Percentiles rank a stretch among this genome's conserved stretches.
Conservation (phyloP, 2,888 invertebrate species). For the Brachycybe producta region DNA sequence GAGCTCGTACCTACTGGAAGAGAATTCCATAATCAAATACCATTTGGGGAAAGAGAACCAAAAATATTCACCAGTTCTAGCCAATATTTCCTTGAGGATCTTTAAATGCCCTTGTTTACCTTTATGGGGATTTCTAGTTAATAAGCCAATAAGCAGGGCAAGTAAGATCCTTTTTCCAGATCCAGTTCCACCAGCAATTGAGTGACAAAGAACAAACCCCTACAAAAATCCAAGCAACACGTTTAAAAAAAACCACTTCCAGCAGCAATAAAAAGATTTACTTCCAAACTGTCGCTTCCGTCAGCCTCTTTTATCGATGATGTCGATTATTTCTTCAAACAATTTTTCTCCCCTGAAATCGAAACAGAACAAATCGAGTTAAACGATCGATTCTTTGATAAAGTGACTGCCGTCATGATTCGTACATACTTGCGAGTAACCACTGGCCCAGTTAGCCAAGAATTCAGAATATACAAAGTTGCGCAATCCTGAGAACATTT, state of each 20-base stretch:
- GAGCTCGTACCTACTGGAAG: too few species aligned
- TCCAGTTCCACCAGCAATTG: slow-evolving; percentile 97
- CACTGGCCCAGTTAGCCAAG: slow-evolving; percentile 98
- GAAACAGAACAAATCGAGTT: neutral
- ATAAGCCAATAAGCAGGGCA: too few species aligned
- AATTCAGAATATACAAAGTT: too few species aligned
- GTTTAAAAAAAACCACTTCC: slow-evolving; percentile 2
- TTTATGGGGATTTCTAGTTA: too few species aligned
- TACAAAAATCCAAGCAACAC: slow-evolving; percentile 32
- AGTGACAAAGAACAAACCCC: slow-evolving; percentile 97
- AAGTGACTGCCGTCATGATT: neutral
- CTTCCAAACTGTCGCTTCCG: slow-evolving; percentile 93
- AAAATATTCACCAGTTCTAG: too few species aligned
- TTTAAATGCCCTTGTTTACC: too few species aligned
- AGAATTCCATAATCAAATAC: too few species aligned
- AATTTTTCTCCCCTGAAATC: slow-evolving; percentile 78
- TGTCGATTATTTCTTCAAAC: slow-evolving; percentile 94
- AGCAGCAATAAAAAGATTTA: slow-evolving; percentile 29
- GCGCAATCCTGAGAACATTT: slow-evolving; percentile 99
- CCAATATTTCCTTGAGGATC: too few species aligned
- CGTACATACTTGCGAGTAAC: slow-evolving; percentile 47
- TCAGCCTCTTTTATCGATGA: slow-evolving; percentile 94
- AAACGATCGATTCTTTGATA: neutral
- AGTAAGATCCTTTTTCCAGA: slow-evolving; percentile 97
- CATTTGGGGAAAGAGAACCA: too few species aligned